These are phyloP conservation scores for Chrysolina americana DNA, from an alignment of 2,888 invertebrate genomes.

Conservation along the genomic window DNA sequence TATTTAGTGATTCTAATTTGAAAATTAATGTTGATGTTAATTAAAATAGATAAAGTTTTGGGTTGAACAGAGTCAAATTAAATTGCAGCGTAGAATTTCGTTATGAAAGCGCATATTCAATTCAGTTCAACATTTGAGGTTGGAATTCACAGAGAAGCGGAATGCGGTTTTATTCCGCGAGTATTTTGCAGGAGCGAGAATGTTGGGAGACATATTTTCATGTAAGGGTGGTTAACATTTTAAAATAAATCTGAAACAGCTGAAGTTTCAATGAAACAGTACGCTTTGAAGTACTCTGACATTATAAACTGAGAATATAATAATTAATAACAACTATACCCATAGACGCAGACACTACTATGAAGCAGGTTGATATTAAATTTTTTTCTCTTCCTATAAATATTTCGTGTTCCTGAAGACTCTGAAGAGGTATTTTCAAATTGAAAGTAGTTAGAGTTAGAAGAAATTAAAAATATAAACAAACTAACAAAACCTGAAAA, in stretches of 20 bases:
- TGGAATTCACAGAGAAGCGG: slow-evolving; percentile 23
- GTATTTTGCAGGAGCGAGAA: slow-evolving; percentile 7
- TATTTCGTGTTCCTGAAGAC: no score
- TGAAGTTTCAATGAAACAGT: neutral
- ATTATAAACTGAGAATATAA: no score
- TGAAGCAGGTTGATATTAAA: no score
- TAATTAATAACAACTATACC: no score
- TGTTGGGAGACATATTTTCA: neutral
- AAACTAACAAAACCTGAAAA: no score
- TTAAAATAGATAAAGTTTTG: slow-evolving; percentile 35
- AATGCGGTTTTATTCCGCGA: slow-evolving; percentile 18
- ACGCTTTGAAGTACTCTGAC: no score
- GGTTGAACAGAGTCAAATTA: slow-evolving; percentile 20
- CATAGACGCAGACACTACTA: no score
- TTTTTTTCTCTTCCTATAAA: no score
- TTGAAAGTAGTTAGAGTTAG: no score
- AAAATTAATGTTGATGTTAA: slow-evolving; percentile 26
- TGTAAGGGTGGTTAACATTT: neutral
- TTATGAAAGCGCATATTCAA: slow-evolving; percentile 23
- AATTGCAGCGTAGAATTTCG: slow-evolving; percentile 27
- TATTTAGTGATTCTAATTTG: slow-evolving; percentile 27
- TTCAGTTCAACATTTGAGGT: slow-evolving; percentile 25
- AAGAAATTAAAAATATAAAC: no score
- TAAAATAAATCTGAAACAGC: neutral
- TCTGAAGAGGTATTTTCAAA: no score